phyloP scores from a whole-genome alignment of 37 sponge, comb jelly and placozoan species.

The Hormiphora californensis region DNA sequence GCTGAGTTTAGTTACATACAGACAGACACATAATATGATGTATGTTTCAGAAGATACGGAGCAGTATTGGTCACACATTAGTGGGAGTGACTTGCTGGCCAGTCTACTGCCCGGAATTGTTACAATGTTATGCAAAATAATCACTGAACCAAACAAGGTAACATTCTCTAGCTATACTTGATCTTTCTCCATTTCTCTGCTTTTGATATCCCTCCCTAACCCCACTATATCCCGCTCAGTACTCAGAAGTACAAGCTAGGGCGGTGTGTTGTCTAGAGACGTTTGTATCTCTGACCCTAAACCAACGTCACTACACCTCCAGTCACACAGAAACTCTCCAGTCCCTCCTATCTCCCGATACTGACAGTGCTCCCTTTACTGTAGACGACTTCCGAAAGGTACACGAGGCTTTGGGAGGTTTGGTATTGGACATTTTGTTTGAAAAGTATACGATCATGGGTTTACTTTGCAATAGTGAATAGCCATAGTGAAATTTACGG shows the following conservation, averaged over 20 bases:
- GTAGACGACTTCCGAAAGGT: constrained; percentile 32
- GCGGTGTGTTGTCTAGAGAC: constrained; percentile 2
- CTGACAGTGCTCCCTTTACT: neutral
- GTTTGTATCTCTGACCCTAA: constrained; percentile 14
- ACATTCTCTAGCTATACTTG: neutral
- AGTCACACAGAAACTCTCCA: neutral
- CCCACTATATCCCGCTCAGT: neutral
- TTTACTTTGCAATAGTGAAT: too few relatives aligned
- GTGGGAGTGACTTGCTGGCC: constrained; percentile 29
- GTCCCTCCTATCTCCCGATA: neutral
- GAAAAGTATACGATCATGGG: too few relatives aligned
- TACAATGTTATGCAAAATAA: constrained; percentile 15
- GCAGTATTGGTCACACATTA: constrained; percentile 25
- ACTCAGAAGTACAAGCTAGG: constrained; percentile 32
- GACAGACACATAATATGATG: too few relatives aligned
- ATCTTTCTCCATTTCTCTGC: too few relatives aligned
- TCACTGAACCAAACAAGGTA: constrained; percentile 45
- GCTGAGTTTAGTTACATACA: too few relatives aligned
- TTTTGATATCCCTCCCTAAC: too few relatives aligned
- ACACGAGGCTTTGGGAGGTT: too few relatives aligned
- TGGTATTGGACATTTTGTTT: too few relatives aligned
- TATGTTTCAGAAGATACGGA: constrained; percentile 46
- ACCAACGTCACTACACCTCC: constrained; percentile 22
- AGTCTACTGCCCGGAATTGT: constrained; percentile 19
- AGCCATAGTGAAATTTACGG: too few relatives aligned